Conservation (phyloP, 2,113 vertebrate genomes). For the Salvator merianae region DNA sequence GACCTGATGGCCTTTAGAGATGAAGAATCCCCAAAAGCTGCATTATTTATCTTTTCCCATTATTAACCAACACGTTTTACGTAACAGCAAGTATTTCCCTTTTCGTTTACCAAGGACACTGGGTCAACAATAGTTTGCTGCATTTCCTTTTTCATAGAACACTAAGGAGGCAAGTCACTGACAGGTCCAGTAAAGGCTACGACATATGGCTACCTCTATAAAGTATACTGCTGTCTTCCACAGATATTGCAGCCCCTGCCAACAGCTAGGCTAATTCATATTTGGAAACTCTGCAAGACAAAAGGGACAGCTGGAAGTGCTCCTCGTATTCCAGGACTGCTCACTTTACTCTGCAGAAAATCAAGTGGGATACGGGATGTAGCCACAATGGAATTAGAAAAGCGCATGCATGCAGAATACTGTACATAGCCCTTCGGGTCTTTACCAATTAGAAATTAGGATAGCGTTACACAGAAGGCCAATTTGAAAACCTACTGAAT, state of each 20-base stretch:
- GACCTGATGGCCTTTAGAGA: conserved; percentile 27
- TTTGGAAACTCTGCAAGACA: neutral
- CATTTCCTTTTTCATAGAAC: neutral
- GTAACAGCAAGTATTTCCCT: conserved; percentile 42
- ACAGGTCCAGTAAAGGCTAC: neutral
- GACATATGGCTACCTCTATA: neutral
- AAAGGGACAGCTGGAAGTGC: neutral
- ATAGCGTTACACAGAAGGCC: neutral
- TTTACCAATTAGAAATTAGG: neutral
- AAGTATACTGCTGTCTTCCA: neutral
- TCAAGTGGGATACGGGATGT: neutral
- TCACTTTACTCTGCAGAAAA: neutral
- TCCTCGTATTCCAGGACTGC: neutral
- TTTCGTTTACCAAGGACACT: conserved; percentile 32
- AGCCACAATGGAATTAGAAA: neutral
- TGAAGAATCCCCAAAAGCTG: conserved; percentile 37
- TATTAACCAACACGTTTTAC: conserved; percentile 18
- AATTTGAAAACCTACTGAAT: neutral
- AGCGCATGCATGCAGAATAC: neutral
- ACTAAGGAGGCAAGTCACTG: conserved; percentile 1
- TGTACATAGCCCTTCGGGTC: neutral
- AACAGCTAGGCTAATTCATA: neutral
- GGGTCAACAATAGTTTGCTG: neutral
- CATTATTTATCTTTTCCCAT: neutral
- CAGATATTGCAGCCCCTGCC: neutral